Conservation (phyloP, 2,888 invertebrate species). For the Seladonia tumulorum region DNA sequence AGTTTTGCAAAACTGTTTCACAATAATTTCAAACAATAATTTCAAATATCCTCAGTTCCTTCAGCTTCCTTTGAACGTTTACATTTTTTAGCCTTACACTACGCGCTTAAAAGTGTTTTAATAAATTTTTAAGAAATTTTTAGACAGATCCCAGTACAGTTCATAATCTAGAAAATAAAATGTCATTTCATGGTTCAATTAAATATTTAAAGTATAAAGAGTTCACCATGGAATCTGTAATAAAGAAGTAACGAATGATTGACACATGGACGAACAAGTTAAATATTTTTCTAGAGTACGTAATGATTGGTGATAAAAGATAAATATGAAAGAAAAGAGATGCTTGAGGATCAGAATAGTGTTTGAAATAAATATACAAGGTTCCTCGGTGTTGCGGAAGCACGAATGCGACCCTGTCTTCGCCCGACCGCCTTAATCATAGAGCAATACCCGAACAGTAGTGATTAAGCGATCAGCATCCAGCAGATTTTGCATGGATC, state of each 20-base stretch:
- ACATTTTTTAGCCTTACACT: too few species aligned
- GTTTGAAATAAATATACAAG: not conserved
- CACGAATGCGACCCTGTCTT: not conserved
- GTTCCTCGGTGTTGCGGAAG: not conserved
- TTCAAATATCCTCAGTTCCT: too few species aligned
- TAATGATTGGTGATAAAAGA: not conserved
- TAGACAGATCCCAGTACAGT: not conserved
- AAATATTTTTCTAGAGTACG: not conserved
- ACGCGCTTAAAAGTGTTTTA: too few species aligned
- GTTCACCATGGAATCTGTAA: not conserved
- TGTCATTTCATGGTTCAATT: too few species aligned
- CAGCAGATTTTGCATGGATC: slow-evolving; percentile 22
- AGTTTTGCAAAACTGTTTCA: too few species aligned
- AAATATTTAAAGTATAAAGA: not conserved
- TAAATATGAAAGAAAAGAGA: not conserved
- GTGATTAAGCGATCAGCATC: slow-evolving; percentile 33
- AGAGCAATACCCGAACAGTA: not conserved
- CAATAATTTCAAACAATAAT: too few species aligned
- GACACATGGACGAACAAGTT: not conserved
- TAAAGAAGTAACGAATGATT: too few species aligned
- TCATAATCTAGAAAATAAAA: not conserved
- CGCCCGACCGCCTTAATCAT: not conserved
- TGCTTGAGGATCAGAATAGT: not conserved
- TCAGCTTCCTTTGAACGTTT: too few species aligned
- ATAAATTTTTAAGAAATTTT: not conserved